Conservation (phyloP, 2,888 invertebrate species). For the Bellardia pandia region DNA sequence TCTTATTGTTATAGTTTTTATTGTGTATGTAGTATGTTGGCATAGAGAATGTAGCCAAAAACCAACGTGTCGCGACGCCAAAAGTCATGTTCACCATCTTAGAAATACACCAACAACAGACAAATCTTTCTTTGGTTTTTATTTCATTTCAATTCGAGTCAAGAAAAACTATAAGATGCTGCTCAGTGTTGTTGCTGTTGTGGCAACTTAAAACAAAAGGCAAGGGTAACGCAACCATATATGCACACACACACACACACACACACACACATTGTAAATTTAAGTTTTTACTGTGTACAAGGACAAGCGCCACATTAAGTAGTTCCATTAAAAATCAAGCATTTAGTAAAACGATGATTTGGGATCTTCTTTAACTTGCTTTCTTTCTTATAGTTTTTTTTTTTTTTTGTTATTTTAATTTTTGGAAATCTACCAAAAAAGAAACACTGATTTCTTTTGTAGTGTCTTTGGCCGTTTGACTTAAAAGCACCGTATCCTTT, state of each 20-base stretch:
- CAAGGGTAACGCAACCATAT: neutral
- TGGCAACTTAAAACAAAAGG: constrained; percentile 60
- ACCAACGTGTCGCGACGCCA: constrained; percentile 73
- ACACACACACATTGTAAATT: neutral
- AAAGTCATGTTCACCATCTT: constrained; percentile 68
- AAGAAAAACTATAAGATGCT: constrained; percentile 48
- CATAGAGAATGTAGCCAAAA: constrained; percentile 66
- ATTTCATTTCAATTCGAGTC: constrained; percentile 44
- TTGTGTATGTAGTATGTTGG: constrained; percentile 27
- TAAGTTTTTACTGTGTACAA: constrained; percentile 60
- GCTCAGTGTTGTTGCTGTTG: neutral
- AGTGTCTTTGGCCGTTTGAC: constrained; percentile 21
- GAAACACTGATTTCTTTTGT: constrained; percentile 29
- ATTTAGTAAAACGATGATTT: constrained; percentile 68
- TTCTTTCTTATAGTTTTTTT: constrained; percentile 43
- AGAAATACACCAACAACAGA: constrained; percentile 59
- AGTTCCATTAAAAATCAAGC: constrained; percentile 74
- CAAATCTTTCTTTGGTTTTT: constrained; percentile 67
- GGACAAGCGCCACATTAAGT: constrained; percentile 75
- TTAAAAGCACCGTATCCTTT: neutral
- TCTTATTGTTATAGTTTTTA: constrained; percentile 4
- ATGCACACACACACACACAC: neutral
- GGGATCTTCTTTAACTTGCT: constrained; percentile 60
- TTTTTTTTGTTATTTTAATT: constrained; percentile 53
- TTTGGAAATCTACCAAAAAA: constrained; percentile 63